Evolutionary conservation across 2,797 vertebrate species (phyloP), one percentile per base, ranked within the genome.

Genomic region (Peromyscus eremicus): DNA sequence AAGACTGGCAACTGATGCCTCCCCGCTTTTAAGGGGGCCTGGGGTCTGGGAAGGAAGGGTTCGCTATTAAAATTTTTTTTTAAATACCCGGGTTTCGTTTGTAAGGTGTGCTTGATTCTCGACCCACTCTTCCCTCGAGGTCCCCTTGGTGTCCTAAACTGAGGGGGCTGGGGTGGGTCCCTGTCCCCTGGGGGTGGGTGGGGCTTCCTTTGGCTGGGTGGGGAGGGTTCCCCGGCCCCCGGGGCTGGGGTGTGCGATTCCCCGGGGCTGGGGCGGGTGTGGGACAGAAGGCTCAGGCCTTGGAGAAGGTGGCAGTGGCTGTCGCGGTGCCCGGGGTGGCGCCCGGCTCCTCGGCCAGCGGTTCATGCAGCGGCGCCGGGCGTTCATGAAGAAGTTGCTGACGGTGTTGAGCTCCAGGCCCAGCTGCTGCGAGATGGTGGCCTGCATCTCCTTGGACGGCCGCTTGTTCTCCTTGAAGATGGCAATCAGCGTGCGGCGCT

Each of bases 341-440:
- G 16, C 99, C 99, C 0, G 99, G 99, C 97, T 99, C 99, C 77
- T 99, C 99, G 21, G 99, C 99, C 99, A 99, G 98, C 99, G 99
- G 98, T 99, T 99, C 98, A 99, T 99, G 91, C 99, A 99, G 95
- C 99, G 99, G 97, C 99, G 99, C 43, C 99, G 99, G 23, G 99
- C 99, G 2, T 99, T 99, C 99, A 99, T 99, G 98, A 99, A 99
- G 99, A 99, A 99, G 98, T 99, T 99, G 99, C 99, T 99, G 99
- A 99, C 99, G 1, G 99, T 99, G 99, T 98, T 99, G 98, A 99
- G 99, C 99, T 99, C 99, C 98, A 99, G 98, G 97, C 99, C 99
- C 49, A 99, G 99, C 98, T 99, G 99, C 98, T 99, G 99, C 0
- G 99, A 99, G 98, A 99, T 99, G 99, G 99, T 99, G 97, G 99